These are phyloP conservation scores for Stenodema calcarata DNA, from an alignment of 2,888 invertebrate species.

Conservation along the genomic window DNA sequence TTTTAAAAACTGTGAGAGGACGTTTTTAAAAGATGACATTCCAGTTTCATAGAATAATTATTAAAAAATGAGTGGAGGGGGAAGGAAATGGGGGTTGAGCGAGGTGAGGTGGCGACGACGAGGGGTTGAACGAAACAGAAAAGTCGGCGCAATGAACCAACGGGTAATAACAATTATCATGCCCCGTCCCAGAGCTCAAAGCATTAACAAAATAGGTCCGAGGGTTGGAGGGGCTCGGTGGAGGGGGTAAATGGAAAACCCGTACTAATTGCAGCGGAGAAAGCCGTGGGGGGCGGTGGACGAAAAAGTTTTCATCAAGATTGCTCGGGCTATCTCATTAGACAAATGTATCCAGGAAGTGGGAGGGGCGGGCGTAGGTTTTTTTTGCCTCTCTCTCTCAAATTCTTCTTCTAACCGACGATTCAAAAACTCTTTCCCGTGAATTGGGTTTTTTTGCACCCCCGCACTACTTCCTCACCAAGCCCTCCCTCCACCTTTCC, in stretches of 20 bases:
- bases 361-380: background rate
- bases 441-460: conserved; percentile 21
- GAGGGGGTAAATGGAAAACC: conserved; percentile 49
- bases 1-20: conserved; percentile 3
- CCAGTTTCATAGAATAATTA: conserved; percentile 4
- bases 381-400: background rate
- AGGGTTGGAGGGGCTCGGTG: conserved; percentile 22
- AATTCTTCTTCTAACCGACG: background rate
- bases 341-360: conserved; percentile 50
- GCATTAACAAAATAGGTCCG: conserved; percentile 49
- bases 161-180: conserved; percentile 46
- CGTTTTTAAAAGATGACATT: conserved; percentile 26
- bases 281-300: conserved; percentile 1
- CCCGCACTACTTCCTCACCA: background rate
- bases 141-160: conserved; percentile 40
- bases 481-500: background rate
- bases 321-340: conserved; percentile 53
- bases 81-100: background rate
- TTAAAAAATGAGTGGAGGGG: conserved; percentile 17
- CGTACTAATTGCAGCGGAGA: conserved; percentile 46
- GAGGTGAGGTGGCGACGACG: background rate
- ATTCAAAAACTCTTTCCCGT: conserved; percentile 20
- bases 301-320: conserved; percentile 52
- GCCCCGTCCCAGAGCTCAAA: conserved; percentile 33
- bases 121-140: background rate